Conservation (phyloP, 2,113 vertebrate genomes). For the Turnix velox region DNA sequence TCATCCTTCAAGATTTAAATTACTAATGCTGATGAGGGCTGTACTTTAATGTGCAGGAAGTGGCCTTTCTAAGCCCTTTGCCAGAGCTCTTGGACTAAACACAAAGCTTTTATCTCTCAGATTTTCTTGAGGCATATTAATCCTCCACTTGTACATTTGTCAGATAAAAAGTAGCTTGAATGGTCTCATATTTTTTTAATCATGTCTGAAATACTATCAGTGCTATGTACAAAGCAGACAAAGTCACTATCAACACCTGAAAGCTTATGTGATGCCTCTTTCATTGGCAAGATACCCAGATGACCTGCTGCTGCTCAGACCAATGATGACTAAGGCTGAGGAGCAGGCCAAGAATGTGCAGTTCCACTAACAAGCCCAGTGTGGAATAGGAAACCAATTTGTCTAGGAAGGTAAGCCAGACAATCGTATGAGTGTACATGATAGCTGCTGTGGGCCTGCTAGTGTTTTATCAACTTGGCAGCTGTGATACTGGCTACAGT, state of each 20-base stretch:
- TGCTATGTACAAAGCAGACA: background rate
- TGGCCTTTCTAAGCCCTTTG: background rate
- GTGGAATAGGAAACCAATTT: background rate
- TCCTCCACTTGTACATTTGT: background rate
- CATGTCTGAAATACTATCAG: background rate
- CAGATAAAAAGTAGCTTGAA: background rate
- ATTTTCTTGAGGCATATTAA: background rate
- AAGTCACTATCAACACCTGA: background rate
- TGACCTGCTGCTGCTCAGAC: background rate
- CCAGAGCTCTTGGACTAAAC: background rate
- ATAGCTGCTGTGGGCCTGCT: background rate
- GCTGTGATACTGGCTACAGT: background rate
- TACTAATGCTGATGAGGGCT: background rate
- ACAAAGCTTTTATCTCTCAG: background rate
- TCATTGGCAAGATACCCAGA: background rate
- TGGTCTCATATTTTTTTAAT: background rate
- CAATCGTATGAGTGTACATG: background rate
- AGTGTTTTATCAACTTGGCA: background rate
- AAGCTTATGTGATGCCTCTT: background rate
- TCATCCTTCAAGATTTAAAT: background rate
- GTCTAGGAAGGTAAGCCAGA: background rate
- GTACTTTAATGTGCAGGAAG: background rate
- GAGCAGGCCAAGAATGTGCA: background rate
- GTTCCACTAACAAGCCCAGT: background rate
- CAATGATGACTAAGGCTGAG: background rate